phyloP scores from a whole-genome alignment of 2,888 invertebrate genomes.

The Noctuana brunneofusca region DNA sequence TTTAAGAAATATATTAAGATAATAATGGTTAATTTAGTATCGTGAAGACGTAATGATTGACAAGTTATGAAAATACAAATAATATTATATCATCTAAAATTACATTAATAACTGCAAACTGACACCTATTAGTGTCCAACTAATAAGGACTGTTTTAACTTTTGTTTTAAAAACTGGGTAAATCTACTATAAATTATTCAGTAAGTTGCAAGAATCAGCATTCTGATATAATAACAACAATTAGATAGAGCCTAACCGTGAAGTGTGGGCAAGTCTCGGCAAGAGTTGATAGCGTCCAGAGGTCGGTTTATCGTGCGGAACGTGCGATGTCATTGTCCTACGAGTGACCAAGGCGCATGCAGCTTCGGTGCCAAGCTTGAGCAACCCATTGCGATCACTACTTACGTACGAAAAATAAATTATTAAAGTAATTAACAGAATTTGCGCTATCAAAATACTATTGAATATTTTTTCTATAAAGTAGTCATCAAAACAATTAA shows the following conservation, averaged over 20 bases:
- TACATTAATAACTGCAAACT: background rate
- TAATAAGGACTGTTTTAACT: background rate
- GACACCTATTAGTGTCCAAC: background rate
- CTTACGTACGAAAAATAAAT: background rate
- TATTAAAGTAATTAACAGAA: background rate
- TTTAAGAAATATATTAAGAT: background rate
- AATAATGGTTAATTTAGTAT: background rate
- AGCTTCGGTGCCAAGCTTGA: background rate
- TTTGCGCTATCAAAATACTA: background rate
- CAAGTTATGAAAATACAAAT: background rate
- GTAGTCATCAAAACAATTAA: too few relatives aligned
- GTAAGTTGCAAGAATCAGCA: background rate
- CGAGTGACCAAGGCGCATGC: constrained; percentile 51
- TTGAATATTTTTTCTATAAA: too few relatives aligned
- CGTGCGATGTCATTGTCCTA: constrained; percentile 80
- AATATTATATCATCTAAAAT: background rate
- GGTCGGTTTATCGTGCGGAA: constrained; percentile 80
- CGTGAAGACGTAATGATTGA: background rate
- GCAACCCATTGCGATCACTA: background rate
- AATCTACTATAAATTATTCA: background rate
- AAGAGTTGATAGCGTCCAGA: constrained; percentile 68
- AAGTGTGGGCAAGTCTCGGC: constrained; percentile 41
- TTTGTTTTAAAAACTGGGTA: background rate
- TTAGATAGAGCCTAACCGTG: constrained; percentile 16
- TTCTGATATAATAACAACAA: constrained; percentile 1